Evolutionary conservation across 2,888 invertebrate genomes (phyloP), one percentile per base, ranked within the genome.

Genomic region (Anoplius nigerrimus): DNA sequence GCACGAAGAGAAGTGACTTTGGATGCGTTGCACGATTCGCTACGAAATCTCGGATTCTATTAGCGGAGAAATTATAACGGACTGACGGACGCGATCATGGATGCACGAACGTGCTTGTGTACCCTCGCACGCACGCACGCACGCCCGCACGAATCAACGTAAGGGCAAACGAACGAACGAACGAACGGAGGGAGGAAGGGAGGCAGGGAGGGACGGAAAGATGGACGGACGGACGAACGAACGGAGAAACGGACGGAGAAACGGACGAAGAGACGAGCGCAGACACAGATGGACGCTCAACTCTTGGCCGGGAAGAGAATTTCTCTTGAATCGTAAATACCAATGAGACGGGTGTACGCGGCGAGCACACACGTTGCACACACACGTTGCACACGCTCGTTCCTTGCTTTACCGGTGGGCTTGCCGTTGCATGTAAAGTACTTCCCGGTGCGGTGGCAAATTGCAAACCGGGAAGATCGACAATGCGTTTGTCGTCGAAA

Each of bases 31-130:
- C 86, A 87, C 87, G 87, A 81, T 73, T 74, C 82, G 74, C 82
- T 81, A 86, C 85, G 85, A 88, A 88, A 88, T 88, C 87, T 88
- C 76, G 86, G 87, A 88, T 87, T 88, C 87, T 86, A 88, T 87
- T 87, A 87, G 84, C 87, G 86, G 86, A 87, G 87, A 88, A 88
- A 88, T 88, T 87, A 88, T 88, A 88, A 88, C 88, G 88, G 87
- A 87, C 85, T 84, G 84, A 86, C 85, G 82, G 82, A 74, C 72
- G 76, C 74, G 76, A 63, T 69, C 62, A 68, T 70, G 70, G 72
- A 77, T 75, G 73, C 69, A 76, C 67, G 73, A 74, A 68, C 70
- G 73, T 70, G 69, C 69, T 72, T 69, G 74, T 72, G 76, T 73
- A n/a, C n/a, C n/a, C n/a, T 69, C 71, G 74, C 59, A 73, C 74